A percentile compares a stretch with the other conserved stretches of the same genome.
phyloP scores from a whole-genome alignment of 2,888 invertebrate genomes.

The Alloplasta piceator region DNA sequence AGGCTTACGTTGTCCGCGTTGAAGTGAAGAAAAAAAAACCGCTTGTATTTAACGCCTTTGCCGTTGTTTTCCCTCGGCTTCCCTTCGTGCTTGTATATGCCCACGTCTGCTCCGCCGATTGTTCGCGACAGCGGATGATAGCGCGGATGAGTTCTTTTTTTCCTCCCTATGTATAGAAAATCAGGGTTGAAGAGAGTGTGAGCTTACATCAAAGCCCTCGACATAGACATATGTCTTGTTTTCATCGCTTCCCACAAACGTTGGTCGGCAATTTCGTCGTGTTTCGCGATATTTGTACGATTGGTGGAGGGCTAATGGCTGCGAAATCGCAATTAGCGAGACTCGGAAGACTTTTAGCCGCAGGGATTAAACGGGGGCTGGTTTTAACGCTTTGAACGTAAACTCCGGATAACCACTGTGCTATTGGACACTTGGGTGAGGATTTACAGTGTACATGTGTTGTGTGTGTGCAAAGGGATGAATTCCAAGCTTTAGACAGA shows the following conservation, averaged over 20 bases:
- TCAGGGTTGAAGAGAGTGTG: constrained; percentile 10
- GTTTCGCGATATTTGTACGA: not conserved
- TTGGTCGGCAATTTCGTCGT: constrained; percentile 29
- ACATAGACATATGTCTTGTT: constrained; percentile 4
- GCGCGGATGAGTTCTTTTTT: not conserved
- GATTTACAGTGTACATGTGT: not conserved
- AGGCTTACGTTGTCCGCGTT: constrained; percentile 70
- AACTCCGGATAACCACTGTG: constrained; percentile 9
- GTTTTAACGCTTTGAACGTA: constrained; percentile 35
- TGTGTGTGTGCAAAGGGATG: constrained; percentile 36
- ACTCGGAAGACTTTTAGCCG: constrained; percentile 29
- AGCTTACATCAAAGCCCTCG: constrained; percentile 3
- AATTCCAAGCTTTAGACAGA: constrained; percentile 22
- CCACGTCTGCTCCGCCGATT: not conserved
- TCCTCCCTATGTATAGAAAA: not conserved
- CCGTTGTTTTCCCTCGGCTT: not conserved
- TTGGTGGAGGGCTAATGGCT: constrained; percentile 25
- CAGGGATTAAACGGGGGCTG: constrained; percentile 21
- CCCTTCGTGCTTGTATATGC: not conserved
- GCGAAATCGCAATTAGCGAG: constrained; percentile 57
- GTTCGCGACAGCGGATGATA: not conserved
- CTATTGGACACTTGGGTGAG: not conserved
- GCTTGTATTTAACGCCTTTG: constrained; percentile 55
- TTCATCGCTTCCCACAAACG: constrained; percentile 7
- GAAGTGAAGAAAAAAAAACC: constrained; percentile 60